Conservation (phyloP, 53 echinoderm and acorn worm genomes). For the Antedon mediterranea region DNA sequence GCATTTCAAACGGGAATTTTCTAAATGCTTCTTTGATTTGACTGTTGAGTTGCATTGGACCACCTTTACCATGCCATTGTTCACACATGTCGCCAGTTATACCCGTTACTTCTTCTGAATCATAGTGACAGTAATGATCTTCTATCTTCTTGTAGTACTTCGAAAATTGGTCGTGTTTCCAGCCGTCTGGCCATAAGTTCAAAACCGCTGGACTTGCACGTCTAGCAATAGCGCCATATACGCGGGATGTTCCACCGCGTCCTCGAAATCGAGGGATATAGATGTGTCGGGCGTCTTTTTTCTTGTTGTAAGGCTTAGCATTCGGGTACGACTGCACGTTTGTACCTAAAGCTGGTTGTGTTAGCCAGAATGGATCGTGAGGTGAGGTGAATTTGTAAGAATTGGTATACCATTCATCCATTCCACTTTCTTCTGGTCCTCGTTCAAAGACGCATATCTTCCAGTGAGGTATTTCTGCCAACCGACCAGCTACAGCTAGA, state of each 20-base stretch:
- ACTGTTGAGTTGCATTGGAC: conserved; percentile 5
- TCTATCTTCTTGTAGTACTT: conserved; percentile 2
- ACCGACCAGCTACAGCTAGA: neutral
- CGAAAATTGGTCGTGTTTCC: conserved; percentile 7
- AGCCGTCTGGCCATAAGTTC: conserved; percentile 7
- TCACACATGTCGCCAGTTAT: conserved; percentile 1
- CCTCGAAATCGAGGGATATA: conserved; percentile 13
- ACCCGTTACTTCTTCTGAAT: neutral
- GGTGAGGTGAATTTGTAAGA: neutral
- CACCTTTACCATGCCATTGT: conserved; percentile 13
- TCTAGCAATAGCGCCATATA: conserved; percentile 9
- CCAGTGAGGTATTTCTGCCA: neutral
- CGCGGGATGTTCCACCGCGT: conserved; percentile 11
- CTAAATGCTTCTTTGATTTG: conserved; percentile 10
- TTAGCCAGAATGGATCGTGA: neutral
- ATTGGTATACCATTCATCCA: neutral
- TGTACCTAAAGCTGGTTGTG: neutral
- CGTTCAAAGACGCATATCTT: neutral
- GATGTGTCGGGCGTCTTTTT: neutral
- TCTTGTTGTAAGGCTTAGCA: neutral
- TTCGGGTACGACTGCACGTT: neutral
- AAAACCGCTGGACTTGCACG: conserved; percentile 9
- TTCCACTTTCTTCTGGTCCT: neutral
- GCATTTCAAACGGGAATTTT: conserved; percentile 8
- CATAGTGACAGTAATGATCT: neutral